Evolutionary conservation across 1,140 invertebrate species (phyloP).

Genomic region (Parapsyche elsis): DNA sequence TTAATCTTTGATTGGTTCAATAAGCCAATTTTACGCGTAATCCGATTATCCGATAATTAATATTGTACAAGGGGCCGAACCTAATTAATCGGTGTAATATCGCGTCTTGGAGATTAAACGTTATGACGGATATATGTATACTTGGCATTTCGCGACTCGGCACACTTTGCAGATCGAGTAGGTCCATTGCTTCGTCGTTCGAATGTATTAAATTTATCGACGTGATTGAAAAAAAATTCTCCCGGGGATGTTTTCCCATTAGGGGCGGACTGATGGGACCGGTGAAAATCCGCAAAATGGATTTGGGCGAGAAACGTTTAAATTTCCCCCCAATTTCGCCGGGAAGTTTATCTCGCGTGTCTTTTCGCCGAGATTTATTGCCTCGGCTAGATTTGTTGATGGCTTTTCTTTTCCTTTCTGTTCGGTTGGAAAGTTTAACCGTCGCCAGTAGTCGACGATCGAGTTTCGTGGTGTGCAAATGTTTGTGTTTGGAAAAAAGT

Average conservation of each 20-base stretch:
- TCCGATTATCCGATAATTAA: too few species aligned
- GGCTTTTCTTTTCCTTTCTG: constrained; percentile 1
- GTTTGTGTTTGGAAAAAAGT: neutral
- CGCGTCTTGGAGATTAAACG: too few species aligned
- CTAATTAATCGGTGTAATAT: too few species aligned
- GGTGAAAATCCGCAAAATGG: constrained; percentile 22
- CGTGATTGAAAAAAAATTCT: constrained; percentile 34
- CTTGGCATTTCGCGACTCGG: too few species aligned
- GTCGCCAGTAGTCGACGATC: neutral
- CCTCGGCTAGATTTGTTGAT: constrained; percentile 6
- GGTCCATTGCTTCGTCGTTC: too few species aligned
- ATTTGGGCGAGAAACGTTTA: constrained; percentile 17
- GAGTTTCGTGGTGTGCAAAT: neutral
- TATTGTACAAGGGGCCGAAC: too few species aligned
- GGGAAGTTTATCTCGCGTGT: constrained; percentile 15
- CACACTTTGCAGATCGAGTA: too few species aligned
- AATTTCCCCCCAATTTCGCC: constrained; percentile 12
- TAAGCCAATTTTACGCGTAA: too few species aligned
- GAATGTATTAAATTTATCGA: too few species aligned
- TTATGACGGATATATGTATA: too few species aligned
- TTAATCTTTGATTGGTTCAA: too few species aligned
- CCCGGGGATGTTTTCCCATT: constrained; percentile 29
- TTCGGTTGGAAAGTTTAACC: constrained; percentile 24
- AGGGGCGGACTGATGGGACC: neutral
- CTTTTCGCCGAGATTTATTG: constrained; percentile 31